phyloP scores from a whole-genome alignment of 1,140 invertebrate species.

The Camponotus floridanus region DNA sequence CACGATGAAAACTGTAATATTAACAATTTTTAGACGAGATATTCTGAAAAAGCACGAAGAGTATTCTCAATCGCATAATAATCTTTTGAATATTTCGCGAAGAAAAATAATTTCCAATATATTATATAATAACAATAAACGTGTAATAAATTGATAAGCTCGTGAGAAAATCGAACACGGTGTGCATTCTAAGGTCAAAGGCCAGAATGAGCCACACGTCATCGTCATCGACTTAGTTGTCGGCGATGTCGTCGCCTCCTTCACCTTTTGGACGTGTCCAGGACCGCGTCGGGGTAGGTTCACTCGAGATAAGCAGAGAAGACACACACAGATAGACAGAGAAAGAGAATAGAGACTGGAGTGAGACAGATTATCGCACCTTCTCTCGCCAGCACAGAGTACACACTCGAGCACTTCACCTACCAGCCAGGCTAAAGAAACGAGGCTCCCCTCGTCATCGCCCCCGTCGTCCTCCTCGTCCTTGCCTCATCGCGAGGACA shows the following conservation, averaged over 20 bases:
- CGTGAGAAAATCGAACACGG: neutral
- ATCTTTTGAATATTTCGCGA: neutral
- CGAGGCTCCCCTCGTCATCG: slow-evolving; percentile 35
- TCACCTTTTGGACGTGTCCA: no score
- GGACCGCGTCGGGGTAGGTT: no score
- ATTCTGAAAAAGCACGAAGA: neutral
- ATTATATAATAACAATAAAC: neutral
- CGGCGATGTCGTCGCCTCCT: slow-evolving; percentile 45
- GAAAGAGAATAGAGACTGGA: neutral
- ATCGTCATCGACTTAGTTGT: slow-evolving; percentile 33
- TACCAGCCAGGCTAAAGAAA: slow-evolving; percentile 15
- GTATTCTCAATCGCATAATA: neutral
- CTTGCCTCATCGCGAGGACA: slow-evolving; percentile 37
- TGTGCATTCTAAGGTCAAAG: slow-evolving; percentile 39
- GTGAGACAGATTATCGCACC: slow-evolving; percentile 28
- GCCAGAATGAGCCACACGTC: slow-evolving; percentile 56
- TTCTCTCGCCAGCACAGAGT: neutral
- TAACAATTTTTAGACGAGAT: neutral
- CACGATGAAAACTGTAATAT: neutral
- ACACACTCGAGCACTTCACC: slow-evolving; percentile 31
- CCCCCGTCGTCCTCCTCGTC: slow-evolving; percentile 34
- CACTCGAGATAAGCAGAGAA: no score
- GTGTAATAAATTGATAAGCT: neutral
- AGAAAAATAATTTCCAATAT: neutral
- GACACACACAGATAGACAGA: neutral